Percentiles rank a stretch among this genome's conserved stretches.
Evolutionary conservation across 1,140 invertebrate genomes (phyloP).

Genomic region (Luehdorfia chinensis): DNA sequence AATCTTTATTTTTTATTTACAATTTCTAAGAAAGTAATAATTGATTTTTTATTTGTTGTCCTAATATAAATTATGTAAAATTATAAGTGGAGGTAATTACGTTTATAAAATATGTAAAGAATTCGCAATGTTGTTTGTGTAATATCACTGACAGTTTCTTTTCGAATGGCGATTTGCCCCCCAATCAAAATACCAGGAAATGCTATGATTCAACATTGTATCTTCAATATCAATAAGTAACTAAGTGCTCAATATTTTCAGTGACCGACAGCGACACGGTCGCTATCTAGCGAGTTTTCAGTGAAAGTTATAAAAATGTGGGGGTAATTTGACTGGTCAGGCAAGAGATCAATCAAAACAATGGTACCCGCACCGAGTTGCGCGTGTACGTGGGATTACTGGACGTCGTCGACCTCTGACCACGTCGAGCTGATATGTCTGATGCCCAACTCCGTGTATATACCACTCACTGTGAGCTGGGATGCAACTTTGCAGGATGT

Average conservation of each 20-base stretch:
- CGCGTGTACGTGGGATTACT: slow-evolving; percentile 81
- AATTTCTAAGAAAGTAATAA: slow-evolving; percentile 56
- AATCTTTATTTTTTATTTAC: slow-evolving; percentile 75
- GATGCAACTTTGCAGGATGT: slow-evolving; percentile 88
- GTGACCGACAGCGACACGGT: slow-evolving; percentile 42
- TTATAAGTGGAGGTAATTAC: slow-evolving; percentile 40
- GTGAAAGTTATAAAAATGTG: slow-evolving; percentile 62
- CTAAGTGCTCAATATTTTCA: slow-evolving; percentile 54
- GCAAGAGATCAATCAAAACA: slow-evolving; percentile 58
- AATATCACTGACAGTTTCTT: slow-evolving; percentile 65
- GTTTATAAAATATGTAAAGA: slow-evolving; percentile 24
- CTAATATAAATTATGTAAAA: slow-evolving; percentile 52
- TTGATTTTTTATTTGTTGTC: slow-evolving; percentile 34
- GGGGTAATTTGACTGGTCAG: slow-evolving; percentile 51
- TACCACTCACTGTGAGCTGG: slow-evolving; percentile 83
- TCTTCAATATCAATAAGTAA: slow-evolving; percentile 56
- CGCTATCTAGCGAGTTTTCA: slow-evolving; percentile 44
- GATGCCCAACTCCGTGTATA: slow-evolving; percentile 90
- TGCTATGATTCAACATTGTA: slow-evolving; percentile 73
- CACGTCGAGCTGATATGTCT: slow-evolving; percentile 86
- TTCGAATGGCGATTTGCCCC: slow-evolving; percentile 70
- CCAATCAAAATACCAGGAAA: slow-evolving; percentile 76
- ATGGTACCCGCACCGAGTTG: slow-evolving; percentile 82
- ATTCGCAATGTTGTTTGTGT: slow-evolving; percentile 55
- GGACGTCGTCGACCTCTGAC: slow-evolving; percentile 79